Evolutionary conservation across 2,888 invertebrate genomes (phyloP).

Genomic region (Hedya salicella): DNA sequence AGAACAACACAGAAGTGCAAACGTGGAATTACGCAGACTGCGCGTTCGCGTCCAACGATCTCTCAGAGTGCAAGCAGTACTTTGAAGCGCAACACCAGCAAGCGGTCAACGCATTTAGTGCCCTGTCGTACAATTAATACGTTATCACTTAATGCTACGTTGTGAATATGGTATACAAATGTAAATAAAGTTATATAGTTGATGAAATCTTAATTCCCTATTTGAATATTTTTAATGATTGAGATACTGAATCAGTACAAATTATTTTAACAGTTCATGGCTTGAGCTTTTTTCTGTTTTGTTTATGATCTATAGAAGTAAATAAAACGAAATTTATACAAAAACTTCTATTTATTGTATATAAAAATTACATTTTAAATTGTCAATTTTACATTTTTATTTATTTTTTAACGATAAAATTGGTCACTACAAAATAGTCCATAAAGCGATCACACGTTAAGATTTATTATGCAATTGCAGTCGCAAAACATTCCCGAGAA

Average conservation of each 20-base stretch:
- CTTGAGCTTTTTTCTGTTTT: constrained; percentile 43
- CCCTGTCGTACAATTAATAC: constrained; percentile 55
- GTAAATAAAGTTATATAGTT: constrained; percentile 57
- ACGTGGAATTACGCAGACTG: constrained; percentile 75
- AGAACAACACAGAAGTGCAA: constrained; percentile 67
- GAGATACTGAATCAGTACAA: constrained; percentile 41
- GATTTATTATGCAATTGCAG: constrained; percentile 74
- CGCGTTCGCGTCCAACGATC: constrained; percentile 65
- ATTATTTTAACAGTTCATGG: constrained; percentile 40
- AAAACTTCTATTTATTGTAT: constrained; percentile 85
- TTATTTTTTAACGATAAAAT: constrained; percentile 79
- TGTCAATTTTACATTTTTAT: constrained; percentile 81
- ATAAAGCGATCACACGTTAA: constrained; percentile 78
- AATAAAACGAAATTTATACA: constrained; percentile 76
- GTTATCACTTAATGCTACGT: constrained; percentile 59
- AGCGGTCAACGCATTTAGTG: constrained; percentile 67
- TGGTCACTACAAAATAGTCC: constrained; percentile 85
- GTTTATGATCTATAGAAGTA: constrained; percentile 44
- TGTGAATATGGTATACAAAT: constrained; percentile 57
- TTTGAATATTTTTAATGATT: constrained; percentile 31
- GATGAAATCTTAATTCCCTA: constrained; percentile 27
- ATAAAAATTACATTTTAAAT: constrained; percentile 85
- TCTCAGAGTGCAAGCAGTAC: constrained; percentile 69
- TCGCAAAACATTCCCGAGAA: constrained; percentile 68
- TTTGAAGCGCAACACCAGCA: constrained; percentile 71